These are phyloP conservation scores for Sebastes glaucus DNA, from an alignment of 2,797 vertebrate species.

Conservation along the genomic window DNA sequence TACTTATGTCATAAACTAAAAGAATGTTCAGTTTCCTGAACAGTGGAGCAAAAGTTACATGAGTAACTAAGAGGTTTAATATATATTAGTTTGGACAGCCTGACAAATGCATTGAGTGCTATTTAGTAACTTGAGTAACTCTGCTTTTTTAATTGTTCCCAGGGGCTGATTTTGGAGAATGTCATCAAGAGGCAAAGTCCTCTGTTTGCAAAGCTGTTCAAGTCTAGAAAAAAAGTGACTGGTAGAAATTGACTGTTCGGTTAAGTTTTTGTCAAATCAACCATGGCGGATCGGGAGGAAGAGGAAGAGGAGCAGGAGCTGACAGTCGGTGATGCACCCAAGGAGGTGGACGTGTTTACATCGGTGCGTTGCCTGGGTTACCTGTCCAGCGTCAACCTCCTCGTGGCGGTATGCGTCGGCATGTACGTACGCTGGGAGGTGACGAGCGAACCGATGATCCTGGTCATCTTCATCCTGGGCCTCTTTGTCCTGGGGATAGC, in stretches of 20 bases:
- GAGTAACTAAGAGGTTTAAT: background rate
- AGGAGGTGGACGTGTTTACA: constrained; percentile 90
- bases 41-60: background rate
- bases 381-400: constrained; percentile 90
- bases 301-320: constrained; percentile 84
- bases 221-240: background rate
- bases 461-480: constrained; percentile 97
- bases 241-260: background rate
- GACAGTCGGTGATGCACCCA: constrained; percentile 54
- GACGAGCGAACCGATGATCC: constrained; percentile 89
- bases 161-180: constrained; percentile 68
- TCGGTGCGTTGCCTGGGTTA: constrained; percentile 93
- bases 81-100: background rate
- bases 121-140: background rate
- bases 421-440: constrained; percentile 98
- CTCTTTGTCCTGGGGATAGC: constrained; percentile 96
- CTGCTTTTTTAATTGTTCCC: background rate
- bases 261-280: background rate
- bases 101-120: background rate
- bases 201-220: constrained; percentile 8
- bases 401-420: constrained; percentile 94
- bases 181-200: constrained; percentile 25
- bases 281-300: constrained; percentile 67
- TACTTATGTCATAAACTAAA: too few species aligned
- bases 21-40: too few species aligned